A percentile compares a stretch with the other conserved stretches of the same genome.
Conservation (phyloP, 1,140 invertebrate species). For the Micrasema minimum region DNA sequence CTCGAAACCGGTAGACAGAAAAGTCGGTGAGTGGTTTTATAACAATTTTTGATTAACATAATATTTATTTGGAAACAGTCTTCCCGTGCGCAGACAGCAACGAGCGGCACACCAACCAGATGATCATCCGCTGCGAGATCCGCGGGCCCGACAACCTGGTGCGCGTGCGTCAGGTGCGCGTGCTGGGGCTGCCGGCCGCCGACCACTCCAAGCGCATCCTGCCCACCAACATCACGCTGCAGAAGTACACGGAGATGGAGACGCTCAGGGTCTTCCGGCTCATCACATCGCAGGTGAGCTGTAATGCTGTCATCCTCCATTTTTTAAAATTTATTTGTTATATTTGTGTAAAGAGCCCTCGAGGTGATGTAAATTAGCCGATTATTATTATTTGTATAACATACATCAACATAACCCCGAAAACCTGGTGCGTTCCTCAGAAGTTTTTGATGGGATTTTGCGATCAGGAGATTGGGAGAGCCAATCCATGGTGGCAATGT, state of each 20-base stretch:
- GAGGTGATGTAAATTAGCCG: too few relatives aligned
- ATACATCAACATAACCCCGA: too few relatives aligned
- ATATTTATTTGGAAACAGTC: background rate
- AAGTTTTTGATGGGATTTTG: too few relatives aligned
- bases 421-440: too few relatives aligned
- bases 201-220: slow-evolving; percentile 36
- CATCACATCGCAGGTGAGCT: slow-evolving; percentile 88
- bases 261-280: slow-evolving; percentile 94
- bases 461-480: too few relatives aligned
- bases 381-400: too few relatives aligned
- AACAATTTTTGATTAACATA: background rate
- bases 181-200: slow-evolving; percentile 36
- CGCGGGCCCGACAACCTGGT: slow-evolving; percentile 93
- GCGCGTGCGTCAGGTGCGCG: slow-evolving; percentile 83
- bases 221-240: slow-evolving; percentile 73
- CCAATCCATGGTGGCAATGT: too few relatives aligned
- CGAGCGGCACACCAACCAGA: background rate
- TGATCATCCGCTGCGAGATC: slow-evolving; percentile 79
- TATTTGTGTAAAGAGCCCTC: too few relatives aligned
- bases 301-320: too few relatives aligned
- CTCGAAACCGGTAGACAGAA: too few relatives aligned
- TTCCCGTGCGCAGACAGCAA: background rate
- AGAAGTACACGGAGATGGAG: slow-evolving; percentile 90
- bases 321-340: too few relatives aligned
- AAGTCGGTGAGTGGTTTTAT: too few relatives aligned